Percentiles rank a stretch among this genome's conserved stretches.
phyloP scores from a whole-genome alignment of 2,113 vertebrate genomes.

The Nerophis lumbriciformis region DNA sequence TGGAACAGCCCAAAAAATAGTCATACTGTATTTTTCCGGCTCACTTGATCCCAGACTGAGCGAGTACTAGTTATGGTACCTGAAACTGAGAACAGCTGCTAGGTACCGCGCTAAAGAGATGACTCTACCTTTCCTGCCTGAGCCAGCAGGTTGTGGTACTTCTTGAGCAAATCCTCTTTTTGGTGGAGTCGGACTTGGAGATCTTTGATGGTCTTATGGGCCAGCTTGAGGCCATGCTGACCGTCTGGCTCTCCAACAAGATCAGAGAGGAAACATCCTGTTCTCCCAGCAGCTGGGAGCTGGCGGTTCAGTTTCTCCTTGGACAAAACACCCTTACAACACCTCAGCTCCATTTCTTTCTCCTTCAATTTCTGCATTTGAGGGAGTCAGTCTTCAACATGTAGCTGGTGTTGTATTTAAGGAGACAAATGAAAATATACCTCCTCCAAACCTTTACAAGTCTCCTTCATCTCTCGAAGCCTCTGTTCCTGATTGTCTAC shows the following conservation, averaged over 20 bases:
- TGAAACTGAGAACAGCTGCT: too few species aligned
- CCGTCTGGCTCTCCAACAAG: conserved; percentile 55
- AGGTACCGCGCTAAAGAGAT: background rate
- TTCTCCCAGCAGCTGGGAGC: conserved; percentile 76
- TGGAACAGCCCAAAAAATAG: too few species aligned
- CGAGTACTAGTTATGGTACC: too few species aligned
- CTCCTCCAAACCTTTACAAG: conserved; percentile 83
- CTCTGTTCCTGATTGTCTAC: conserved; percentile 79
- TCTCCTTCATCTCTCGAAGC: conserved; percentile 81
- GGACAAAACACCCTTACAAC: conserved; percentile 82
- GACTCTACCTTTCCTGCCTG: conserved; percentile 66
- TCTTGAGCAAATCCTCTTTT: conserved; percentile 89
- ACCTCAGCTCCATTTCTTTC: conserved; percentile 78
- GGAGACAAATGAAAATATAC: conserved; percentile 26
- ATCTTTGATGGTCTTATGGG: conserved; percentile 84
- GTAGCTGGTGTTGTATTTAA: background rate
- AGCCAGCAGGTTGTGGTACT: conserved; percentile 81
- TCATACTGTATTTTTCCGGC: too few species aligned
- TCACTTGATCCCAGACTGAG: too few species aligned
- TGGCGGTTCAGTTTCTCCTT: conserved; percentile 91
- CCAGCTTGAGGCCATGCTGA: conserved; percentile 73
- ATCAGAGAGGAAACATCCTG: conserved; percentile 77
- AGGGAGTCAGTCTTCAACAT: background rate
- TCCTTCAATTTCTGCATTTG: conserved; percentile 81
- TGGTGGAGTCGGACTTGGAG: conserved; percentile 86